These are phyloP conservation scores for Hermetia illucens DNA, from an alignment of 1,140 invertebrate genomes.

Conservation along the genomic window DNA sequence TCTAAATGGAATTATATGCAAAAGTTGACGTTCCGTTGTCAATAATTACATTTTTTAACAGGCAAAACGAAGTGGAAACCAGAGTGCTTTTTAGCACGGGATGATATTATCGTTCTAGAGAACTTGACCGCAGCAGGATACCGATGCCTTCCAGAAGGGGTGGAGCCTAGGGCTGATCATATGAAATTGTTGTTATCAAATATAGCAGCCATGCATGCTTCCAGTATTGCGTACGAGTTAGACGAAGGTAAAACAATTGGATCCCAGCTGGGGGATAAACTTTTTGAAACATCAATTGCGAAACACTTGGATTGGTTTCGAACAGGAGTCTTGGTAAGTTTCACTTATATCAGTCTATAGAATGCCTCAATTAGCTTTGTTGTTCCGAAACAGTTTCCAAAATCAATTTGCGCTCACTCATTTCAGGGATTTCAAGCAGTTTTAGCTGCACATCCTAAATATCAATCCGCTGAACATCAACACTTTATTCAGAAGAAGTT, in stretches of 20 bases:
- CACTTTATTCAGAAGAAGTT: neutral
- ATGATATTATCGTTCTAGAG: conserved; percentile 29
- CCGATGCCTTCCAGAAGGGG: conserved; percentile 13
- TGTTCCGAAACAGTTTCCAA: conserved; percentile 2
- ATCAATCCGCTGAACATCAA: neutral
- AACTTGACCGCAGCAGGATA: conserved; percentile 20
- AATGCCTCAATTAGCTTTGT: conserved; percentile 1
- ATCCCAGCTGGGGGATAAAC: conserved; percentile 16
- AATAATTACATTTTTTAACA: conserved; percentile 3
- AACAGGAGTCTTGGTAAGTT: conserved; percentile 13
- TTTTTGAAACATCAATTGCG: conserved; percentile 16
- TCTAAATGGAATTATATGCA: no score
- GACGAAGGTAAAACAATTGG: conserved; percentile 9
- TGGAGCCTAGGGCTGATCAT: conserved; percentile 14
- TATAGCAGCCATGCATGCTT: conserved; percentile 29
- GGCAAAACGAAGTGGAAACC: conserved; percentile 11
- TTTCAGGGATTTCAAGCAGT: neutral
- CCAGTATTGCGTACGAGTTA: conserved; percentile 18
- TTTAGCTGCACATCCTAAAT: neutral
- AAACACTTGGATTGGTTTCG: conserved; percentile 18
- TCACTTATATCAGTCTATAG: conserved; percentile 15
- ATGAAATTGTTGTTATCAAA: conserved; percentile 22
- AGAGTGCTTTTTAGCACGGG: conserved; percentile 20
- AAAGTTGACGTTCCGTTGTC: no score
- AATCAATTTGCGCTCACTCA: conserved; percentile 8